Conservation (phyloP, 2,888 invertebrate species). For the Hylaea fasciaria region DNA sequence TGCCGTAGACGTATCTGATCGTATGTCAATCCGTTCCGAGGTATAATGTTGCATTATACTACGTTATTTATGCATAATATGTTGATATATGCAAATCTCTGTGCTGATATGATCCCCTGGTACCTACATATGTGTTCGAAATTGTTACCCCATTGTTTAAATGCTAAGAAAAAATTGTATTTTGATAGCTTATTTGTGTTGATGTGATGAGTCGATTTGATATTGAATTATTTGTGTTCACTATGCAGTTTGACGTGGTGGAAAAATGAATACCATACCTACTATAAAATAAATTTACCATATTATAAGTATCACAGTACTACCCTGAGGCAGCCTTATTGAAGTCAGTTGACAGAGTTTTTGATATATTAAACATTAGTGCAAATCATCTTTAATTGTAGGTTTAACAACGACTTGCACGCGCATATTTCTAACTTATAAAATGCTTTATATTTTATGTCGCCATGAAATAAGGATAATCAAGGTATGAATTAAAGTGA, state of each 20-base stretch:
- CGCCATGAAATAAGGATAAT: constrained; percentile 39
- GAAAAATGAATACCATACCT: background rate
- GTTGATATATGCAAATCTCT: constrained; percentile 46
- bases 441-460: constrained; percentile 39
- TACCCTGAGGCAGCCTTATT: constrained; percentile 26
- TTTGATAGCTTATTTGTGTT: no score
- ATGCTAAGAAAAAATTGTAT: background rate
- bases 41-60: constrained; percentile 45
- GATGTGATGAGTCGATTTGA: no score
- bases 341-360: constrained; percentile 10
- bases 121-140: constrained; percentile 19
- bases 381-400: constrained; percentile 33
- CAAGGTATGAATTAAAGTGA: constrained; percentile 43
- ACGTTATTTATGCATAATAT: constrained; percentile 55
- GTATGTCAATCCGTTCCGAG: constrained; percentile 52
- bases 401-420: constrained; percentile 26
- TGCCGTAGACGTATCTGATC: constrained; percentile 54
- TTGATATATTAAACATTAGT: constrained; percentile 15
- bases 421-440: constrained; percentile 40
- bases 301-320: background rate
- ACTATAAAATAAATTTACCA: background rate
- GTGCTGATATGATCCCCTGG: constrained; percentile 35
- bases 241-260: no score
- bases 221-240: no score
- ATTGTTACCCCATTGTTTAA: constrained; percentile 7